Percentiles rank a stretch among this genome's conserved stretches.
phyloP scores from a whole-genome alignment of 2,888 invertebrate genomes.

The Melanotus villosus region DNA sequence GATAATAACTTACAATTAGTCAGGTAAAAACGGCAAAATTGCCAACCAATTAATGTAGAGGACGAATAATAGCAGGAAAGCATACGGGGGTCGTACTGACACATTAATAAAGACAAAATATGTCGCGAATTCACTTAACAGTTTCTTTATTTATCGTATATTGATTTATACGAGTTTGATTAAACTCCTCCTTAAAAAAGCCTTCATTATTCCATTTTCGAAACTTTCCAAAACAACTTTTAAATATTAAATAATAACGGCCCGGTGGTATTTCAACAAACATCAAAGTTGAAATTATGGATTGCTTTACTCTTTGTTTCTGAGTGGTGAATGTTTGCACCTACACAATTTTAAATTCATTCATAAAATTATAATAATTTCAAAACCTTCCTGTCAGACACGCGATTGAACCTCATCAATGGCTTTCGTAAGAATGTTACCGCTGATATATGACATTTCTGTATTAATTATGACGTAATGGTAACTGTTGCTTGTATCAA shows the following conservation, averaged over 20 bases:
- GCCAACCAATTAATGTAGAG: slow-evolving; percentile 51
- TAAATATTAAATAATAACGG: slow-evolving; percentile 24
- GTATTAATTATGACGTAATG: slow-evolving; percentile 58
- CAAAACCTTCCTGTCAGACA: slow-evolving; percentile 58
- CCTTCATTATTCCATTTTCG: slow-evolving; percentile 11
- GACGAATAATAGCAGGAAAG: slow-evolving; percentile 42
- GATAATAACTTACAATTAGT: slow-evolving; percentile 57
- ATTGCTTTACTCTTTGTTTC: slow-evolving; percentile 33
- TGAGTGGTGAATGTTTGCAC: slow-evolving; percentile 41
- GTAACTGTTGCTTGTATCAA: slow-evolving; percentile 46
- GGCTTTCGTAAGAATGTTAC: slow-evolving; percentile 58
- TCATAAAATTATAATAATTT: slow-evolving; percentile 64
- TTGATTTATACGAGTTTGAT: slow-evolving; percentile 47
- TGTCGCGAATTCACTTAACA: slow-evolving; percentile 49
- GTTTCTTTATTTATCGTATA: slow-evolving; percentile 49
- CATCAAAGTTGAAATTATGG: slow-evolving; percentile 19
- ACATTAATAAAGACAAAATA: slow-evolving; percentile 49
- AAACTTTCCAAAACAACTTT: slow-evolving; percentile 7
- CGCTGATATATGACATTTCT: slow-evolving; percentile 57
- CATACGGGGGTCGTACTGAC: slow-evolving; percentile 43
- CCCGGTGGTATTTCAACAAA: slow-evolving; percentile 28
- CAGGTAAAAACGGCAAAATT: slow-evolving; percentile 48
- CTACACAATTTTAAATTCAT: slow-evolving; percentile 55
- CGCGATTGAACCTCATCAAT: slow-evolving; percentile 63
- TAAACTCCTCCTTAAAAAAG: slow-evolving; percentile 32